phyloP scores from a whole-genome alignment of 2,888 invertebrate species.

The Augochlorella aurata region DNA sequence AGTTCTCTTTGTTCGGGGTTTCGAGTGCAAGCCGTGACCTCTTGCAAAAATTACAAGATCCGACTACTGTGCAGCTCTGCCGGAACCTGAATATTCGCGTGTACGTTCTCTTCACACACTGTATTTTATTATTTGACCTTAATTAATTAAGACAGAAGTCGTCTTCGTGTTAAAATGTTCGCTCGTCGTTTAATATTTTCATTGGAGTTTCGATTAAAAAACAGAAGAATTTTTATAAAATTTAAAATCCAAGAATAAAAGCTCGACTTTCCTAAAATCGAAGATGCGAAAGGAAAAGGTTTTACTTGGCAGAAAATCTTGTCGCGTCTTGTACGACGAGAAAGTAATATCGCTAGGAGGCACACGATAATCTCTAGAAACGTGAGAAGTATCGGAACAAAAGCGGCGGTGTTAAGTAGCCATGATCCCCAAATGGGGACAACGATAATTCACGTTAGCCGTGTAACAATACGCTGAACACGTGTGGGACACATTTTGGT shows the following conservation, averaged over 20 bases:
- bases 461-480: neutral
- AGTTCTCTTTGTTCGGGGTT: neutral
- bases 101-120: no score
- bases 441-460: neutral
- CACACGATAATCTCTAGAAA: neutral
- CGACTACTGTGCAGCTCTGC: neutral
- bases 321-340: neutral
- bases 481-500: neutral
- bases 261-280: no score
- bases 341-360: neutral
- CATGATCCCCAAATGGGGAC: slow-evolving; percentile 3
- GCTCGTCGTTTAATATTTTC: no score
- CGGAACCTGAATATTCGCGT: neutral
- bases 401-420: slow-evolving; percentile 67
- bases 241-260: no score
- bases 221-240: no score
- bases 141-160: no score
- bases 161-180: no score
- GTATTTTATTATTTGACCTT: no score
- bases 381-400: slow-evolving; percentile 1
- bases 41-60: neutral
- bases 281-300: no score
- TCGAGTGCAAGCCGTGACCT: slow-evolving; percentile 1
- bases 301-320: no score
- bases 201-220: no score